Conservation (phyloP, 2,888 invertebrate species). For the Panzeria rudis region DNA sequence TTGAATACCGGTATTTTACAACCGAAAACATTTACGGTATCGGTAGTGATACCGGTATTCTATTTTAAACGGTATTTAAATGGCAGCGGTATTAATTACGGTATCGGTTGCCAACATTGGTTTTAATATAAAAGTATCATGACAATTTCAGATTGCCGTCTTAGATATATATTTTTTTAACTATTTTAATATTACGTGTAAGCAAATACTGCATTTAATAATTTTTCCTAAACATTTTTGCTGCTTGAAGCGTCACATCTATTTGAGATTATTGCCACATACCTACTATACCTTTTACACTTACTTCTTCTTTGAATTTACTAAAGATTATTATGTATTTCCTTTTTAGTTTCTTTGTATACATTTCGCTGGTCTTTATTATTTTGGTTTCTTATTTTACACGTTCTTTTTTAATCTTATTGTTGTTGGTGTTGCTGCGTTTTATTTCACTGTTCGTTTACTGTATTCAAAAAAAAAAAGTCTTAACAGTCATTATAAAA, state of each 20-base stretch:
- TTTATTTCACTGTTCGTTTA: slow-evolving; percentile 37
- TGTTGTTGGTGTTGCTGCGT: slow-evolving; percentile 47
- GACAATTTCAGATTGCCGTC: not conserved
- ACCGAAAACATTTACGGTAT: no score
- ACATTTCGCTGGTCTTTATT: slow-evolving; percentile 50
- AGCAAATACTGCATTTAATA: slow-evolving; percentile 42
- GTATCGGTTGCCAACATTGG: no score
- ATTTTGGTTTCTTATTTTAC: slow-evolving; percentile 32
- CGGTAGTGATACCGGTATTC: no score
- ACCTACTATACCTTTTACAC: slow-evolving; percentile 47
- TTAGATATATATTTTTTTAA: not conserved
- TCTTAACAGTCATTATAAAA: slow-evolving; percentile 71
- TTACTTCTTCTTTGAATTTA: slow-evolving; percentile 29
- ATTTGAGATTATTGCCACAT: slow-evolving; percentile 70
- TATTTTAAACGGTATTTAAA: no score
- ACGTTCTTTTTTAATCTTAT: slow-evolving; percentile 24
- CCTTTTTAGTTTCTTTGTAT: slow-evolving; percentile 45
- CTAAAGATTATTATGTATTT: slow-evolving; percentile 45
- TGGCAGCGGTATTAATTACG: no score
- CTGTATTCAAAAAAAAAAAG: slow-evolving; percentile 63
- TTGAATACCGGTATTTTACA: no score
- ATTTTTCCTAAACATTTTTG: slow-evolving; percentile 35
- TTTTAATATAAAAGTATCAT: no score
- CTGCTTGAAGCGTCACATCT: slow-evolving; percentile 70
- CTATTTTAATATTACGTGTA: not conserved